phyloP scores from a whole-genome alignment of 2,113 vertebrate species.

The Phasianus colchicus region DNA sequence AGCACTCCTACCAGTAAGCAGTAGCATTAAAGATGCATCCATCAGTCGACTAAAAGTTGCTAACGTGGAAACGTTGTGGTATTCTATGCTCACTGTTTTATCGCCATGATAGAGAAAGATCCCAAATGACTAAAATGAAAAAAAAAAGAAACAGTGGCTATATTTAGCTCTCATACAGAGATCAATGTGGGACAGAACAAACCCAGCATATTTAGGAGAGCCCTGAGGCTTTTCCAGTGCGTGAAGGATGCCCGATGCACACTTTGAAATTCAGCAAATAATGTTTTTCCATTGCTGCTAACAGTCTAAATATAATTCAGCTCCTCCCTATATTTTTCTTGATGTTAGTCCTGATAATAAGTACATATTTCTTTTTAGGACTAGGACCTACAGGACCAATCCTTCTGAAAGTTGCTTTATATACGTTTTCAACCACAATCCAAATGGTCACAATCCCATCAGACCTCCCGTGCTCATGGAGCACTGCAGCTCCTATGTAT shows the following conservation, averaged over 20 bases:
- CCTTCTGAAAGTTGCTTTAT: background rate
- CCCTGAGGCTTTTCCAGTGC: slow-evolving; percentile 24
- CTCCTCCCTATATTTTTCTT: background rate
- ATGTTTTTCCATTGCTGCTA: background rate
- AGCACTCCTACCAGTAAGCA: background rate
- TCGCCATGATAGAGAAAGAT: background rate
- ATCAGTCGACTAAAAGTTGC: background rate
- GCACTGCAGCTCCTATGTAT: background rate
- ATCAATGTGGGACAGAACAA: background rate
- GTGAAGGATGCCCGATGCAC: background rate
- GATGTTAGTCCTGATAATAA: slow-evolving; percentile 24
- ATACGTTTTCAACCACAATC: background rate
- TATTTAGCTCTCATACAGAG: slow-evolving; percentile 8
- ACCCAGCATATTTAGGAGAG: background rate
- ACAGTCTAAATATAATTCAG: background rate
- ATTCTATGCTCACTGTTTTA: background rate
- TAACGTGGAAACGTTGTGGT: rapidly evolving
- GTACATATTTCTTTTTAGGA: background rate
- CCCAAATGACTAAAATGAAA: background rate
- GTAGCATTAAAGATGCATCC: background rate
- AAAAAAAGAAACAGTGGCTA: background rate
- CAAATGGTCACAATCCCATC: background rate
- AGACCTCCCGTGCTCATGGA: rapidly evolving
- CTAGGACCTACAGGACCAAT: background rate
- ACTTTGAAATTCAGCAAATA: background rate